phyloP scores from a whole-genome alignment of 2,797 vertebrate genomes.

The Phalloptychus januarius region DNA sequence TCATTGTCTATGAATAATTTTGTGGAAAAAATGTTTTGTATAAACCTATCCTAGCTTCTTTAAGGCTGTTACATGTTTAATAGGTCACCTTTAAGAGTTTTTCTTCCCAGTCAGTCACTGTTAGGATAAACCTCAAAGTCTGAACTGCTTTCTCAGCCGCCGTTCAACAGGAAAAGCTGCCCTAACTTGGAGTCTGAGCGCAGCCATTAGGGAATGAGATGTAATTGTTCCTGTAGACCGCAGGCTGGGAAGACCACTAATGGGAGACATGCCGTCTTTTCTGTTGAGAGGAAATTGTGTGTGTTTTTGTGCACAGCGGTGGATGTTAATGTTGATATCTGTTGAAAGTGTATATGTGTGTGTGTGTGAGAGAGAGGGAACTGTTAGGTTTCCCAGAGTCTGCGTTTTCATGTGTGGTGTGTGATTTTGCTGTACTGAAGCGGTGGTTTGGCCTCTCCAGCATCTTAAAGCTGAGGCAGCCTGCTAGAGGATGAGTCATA shows the following conservation, averaged over 20 bases:
- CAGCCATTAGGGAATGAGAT: constrained; percentile 62
- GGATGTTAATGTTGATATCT: constrained; percentile 35
- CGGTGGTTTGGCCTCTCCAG: constrained; percentile 62
- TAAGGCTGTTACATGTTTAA: too few species aligned
- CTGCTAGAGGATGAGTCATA: constrained; percentile 76
- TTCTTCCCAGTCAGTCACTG: constrained; percentile 48
- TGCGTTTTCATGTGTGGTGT: constrained; percentile 40
- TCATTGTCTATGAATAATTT: too few species aligned
- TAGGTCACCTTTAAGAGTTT: constrained; percentile 31
- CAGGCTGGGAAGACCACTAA: constrained; percentile 71
- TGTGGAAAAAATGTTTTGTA: too few species aligned
- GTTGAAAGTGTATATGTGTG: not conserved
- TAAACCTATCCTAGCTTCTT: too few species aligned
- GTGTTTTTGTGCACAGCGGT: constrained; percentile 20
- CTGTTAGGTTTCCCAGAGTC: constrained; percentile 26
- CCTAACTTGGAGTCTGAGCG: constrained; percentile 58
- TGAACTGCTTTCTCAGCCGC: constrained; percentile 59
- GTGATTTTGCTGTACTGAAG: constrained; percentile 64
- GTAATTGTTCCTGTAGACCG: constrained; percentile 70
- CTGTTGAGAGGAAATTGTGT: constrained; percentile 55
- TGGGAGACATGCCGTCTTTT: constrained; percentile 72
- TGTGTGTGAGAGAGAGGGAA: not conserved
- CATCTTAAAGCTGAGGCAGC: constrained; percentile 66
- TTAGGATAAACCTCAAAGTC: constrained; percentile 45
- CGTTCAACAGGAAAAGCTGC: constrained; percentile 54